These are phyloP conservation scores for Pantherophis alleghaniensis DNA, from an alignment of 2,797 vertebrate genomes.

Conservation along the genomic window DNA sequence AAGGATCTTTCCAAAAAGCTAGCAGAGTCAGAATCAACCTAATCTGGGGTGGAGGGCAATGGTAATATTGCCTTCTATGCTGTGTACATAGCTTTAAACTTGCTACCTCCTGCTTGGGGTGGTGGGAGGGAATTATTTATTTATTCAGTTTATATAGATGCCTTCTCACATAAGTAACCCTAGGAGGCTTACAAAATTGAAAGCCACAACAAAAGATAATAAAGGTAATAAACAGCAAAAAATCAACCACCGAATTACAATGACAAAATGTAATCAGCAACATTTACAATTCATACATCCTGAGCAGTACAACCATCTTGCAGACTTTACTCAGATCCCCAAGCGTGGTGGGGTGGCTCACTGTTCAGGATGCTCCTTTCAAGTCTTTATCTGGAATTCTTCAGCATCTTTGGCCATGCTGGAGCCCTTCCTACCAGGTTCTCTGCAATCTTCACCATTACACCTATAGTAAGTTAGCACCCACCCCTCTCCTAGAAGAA, in stretches of 20 bases:
- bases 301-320: neutral
- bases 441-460: neutral
- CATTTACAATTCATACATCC: neutral
- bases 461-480: too few relatives aligned
- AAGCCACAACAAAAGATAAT: neutral
- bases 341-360: neutral
- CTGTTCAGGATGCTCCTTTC: neutral
- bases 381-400: neutral
- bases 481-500: too few relatives aligned
- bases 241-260: neutral
- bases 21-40: neutral
- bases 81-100: neutral
- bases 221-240: neutral
- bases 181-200: neutral
- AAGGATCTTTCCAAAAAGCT: neutral
- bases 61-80: neutral
- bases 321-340: neutral
- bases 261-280: neutral
- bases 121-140: neutral
- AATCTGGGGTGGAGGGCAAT: neutral
- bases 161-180: neutral
- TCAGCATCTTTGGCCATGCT: neutral
- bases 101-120: neutral
- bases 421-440: neutral
- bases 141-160: neutral